Base-by-base conservation (phyloP, 2,888 invertebrate genomes). In the Odontocerum albicorne region DNA sequence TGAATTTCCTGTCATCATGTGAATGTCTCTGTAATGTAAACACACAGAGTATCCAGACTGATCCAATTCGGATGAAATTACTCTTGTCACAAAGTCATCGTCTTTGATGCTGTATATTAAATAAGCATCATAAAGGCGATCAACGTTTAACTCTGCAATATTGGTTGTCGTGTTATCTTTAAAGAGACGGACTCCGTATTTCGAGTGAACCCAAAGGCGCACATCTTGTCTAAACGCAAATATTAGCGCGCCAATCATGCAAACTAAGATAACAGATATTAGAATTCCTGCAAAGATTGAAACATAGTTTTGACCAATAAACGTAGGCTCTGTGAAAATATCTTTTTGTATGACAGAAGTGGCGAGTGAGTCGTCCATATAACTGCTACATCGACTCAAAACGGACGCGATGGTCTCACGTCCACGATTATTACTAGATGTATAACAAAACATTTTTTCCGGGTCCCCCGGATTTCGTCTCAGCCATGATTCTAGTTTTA, bases 21-120 rank as follows among this genome's bases (percentile, higher is more conserved):
- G 61, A 20, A 63, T 61, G 50, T 68, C 86, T 74, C 64, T 80
- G 74, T 64, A 86, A 77, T 65, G 81, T 21, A 81, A 67, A 60
- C 80, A 81, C 1, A 88, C 71, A 36, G 62, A 62, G 43, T 63
- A 64, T 4, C 64, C 64, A 1, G 38, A 54, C 60, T 81, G 82
- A 67, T 92, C 91, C 62, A 92, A 73, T 66, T 90, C 89, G 64
- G 70, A 84, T 79, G 75, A 88, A 65, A 77, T 85, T 74, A 76
- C 86, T 77, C 72, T 83, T 72, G 72, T 86, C 72, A 82, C 79
- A 62, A 79, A 86, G 80, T 75, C 85, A 67, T 75, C 88, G 81
- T 92, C 92, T 71, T 87, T 85, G 70, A 87, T 85, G 73, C 89
- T 88, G 74, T 92, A 92, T 65, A 91, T 86, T 70, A 94, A 83